Evolutionary conservation across 1,140 invertebrate genomes (phyloP).

Genomic region (Scaptomyza pallida): DNA sequence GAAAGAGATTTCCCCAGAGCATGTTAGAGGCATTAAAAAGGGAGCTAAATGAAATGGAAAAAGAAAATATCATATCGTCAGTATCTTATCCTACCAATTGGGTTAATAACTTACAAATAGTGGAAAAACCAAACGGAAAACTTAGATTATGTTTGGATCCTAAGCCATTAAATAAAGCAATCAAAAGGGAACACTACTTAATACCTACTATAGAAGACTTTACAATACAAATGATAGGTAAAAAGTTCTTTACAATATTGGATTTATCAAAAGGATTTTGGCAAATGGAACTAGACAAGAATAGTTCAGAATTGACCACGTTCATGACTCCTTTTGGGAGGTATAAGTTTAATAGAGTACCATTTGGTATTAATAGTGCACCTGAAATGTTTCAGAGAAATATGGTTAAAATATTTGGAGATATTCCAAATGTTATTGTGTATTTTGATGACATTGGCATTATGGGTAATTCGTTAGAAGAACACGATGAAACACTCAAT

Average conservation of each 20-base stretch:
- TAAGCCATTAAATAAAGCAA: constrained; percentile 33
- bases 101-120: neutral
- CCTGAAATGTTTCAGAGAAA: constrained; percentile 83
- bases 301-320: constrained; percentile 37
- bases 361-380: constrained; percentile 81
- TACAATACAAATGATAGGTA: constrained; percentile 7
- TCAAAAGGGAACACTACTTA: constrained; percentile 36
- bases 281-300: constrained; percentile 34
- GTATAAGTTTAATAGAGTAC: constrained; percentile 29
- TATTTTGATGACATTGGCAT: no score
- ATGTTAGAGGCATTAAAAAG: no score
- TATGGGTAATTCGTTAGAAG: no score
- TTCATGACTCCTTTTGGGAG: constrained; percentile 51
- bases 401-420: neutral
- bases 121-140: constrained; percentile 39
- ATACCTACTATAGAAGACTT: constrained; percentile 55
- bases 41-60: neutral
- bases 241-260: constrained; percentile 27
- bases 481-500: no score
- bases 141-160: constrained; percentile 38
- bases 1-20: no score
- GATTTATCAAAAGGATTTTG: constrained; percentile 37
- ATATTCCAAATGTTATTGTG: no score
- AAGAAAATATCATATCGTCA: neutral
- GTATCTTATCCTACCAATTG: neutral